phyloP scores from a whole-genome alignment of 2,113 vertebrate genomes.

The Pollimyrus isidori region DNA sequence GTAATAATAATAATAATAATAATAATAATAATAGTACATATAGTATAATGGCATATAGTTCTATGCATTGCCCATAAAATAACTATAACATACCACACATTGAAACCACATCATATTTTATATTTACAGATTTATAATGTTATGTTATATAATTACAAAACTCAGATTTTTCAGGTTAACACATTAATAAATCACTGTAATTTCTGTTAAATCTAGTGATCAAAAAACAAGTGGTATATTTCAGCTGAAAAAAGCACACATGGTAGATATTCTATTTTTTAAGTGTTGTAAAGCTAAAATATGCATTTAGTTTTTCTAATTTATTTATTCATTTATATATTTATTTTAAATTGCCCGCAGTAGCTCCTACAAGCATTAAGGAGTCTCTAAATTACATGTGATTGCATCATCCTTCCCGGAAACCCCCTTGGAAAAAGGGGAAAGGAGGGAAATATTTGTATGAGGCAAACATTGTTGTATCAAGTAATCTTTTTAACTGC shows the following conservation, averaged over 20 bases:
- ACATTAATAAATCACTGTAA: neutral
- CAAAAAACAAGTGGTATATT: neutral
- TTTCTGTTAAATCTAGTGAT: neutral
- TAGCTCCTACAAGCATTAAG: neutral
- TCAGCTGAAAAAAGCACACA: neutral
- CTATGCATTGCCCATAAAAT: neutral
- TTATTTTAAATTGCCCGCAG: slow-evolving; percentile 2
- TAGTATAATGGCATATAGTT: neutral
- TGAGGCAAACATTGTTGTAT: neutral
- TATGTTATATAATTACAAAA: neutral
- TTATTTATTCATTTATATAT: neutral
- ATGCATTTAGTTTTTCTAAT: slow-evolving; percentile 17
- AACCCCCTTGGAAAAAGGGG: neutral
- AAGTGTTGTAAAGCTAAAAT: slow-evolving; percentile 25
- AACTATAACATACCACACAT: neutral
- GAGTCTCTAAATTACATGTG: slow-evolving; percentile 13
- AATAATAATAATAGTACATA: neutral
- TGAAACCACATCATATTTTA: neutral
- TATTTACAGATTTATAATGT: neutral
- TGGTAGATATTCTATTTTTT: neutral
- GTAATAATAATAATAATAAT: neutral
- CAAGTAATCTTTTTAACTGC: slow-evolving; percentile 16
- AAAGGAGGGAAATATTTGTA: neutral
- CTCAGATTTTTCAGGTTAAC: neutral
- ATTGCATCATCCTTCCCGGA: slow-evolving; percentile 12